Conservation (phyloP, 2,888 invertebrate genomes). For the Timema podura region DNA sequence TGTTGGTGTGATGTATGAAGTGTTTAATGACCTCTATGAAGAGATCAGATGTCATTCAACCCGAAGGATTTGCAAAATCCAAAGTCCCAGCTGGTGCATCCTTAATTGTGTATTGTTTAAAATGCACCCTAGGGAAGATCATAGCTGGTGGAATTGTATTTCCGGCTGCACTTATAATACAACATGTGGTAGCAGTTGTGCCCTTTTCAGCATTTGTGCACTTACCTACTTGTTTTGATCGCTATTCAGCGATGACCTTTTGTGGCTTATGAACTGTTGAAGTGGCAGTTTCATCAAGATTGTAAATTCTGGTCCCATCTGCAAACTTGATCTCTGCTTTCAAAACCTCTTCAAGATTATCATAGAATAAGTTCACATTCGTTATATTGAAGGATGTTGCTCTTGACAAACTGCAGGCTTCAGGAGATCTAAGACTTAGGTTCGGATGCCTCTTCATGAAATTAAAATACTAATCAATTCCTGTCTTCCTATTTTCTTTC, state of each 20-base stretch:
- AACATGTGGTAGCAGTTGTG: conserved; percentile 39
- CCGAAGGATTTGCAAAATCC: conserved; percentile 39
- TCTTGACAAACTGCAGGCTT: conserved; percentile 17
- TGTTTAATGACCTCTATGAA: conserved; percentile 41
- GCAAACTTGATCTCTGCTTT: conserved; percentile 30
- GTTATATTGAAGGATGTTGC: conserved; percentile 32
- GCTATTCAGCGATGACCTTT: conserved; percentile 30
- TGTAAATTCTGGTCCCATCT: conserved; percentile 33
- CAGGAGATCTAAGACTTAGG: conserved; percentile 10
- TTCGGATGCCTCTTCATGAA: conserved; percentile 16
- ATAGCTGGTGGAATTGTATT: conserved; percentile 39
- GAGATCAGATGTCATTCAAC: conserved; percentile 41
- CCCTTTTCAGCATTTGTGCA: conserved; percentile 40
- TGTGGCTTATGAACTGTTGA: conserved; percentile 33
- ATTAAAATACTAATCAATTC: conserved; percentile 8
- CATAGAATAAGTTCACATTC: conserved; percentile 34
- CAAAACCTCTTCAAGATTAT: conserved; percentile 35
- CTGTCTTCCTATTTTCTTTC: not conserved
- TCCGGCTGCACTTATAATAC: conserved; percentile 39
- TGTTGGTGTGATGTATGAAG: conserved; percentile 38
- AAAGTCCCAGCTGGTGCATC: conserved; percentile 41
- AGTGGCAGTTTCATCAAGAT: conserved; percentile 33
- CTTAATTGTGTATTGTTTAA: conserved; percentile 38
- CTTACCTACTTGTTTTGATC: conserved; percentile 36
- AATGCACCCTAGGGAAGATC: conserved; percentile 40